Base-by-base conservation (phyloP, 2,113 vertebrate genomes). In the Callaeas wilsoni region DNA sequence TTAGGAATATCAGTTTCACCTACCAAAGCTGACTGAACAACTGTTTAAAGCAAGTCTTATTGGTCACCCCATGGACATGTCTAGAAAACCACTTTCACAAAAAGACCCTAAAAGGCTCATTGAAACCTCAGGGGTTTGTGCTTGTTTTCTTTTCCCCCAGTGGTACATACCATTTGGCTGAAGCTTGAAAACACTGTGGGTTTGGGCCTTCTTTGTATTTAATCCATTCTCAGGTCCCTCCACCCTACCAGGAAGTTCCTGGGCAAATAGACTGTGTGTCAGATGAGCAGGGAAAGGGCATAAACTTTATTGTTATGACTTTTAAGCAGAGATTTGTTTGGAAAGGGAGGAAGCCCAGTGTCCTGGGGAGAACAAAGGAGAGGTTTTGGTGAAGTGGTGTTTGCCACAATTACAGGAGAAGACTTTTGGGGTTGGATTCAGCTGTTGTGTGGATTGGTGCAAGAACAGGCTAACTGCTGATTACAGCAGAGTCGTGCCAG, bases 401-500 rank as follows among this genome's bases (percentile, higher is more conserved):
- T 96, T 88, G 41, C 82, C 92, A 90, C 41, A 96, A 92, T 93
- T 84, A 79, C 53, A 87, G 53, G 27, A 73, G 16, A 35, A 74
- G 46, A 64, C 1, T 64, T 85, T 30, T 37, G 47, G n/a, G 68
- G 30, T 27, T 83, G 57, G 62, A 35, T 90, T 75, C 64, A 63
- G 53, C 65, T 89, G 57, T 79, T 71, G 60, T 56, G 32, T 89
- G 52, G 49, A 75, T 25, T 57, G 41, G 33, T 79, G 37, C 80
- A 76, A 93, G 25, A 39, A 77, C 16, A 83, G 63, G 60, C 68
- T 74, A 62, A 41, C 25, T 60, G 41, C 71, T 90, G 75, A 93
- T 96, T 86, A 71, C 65, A 75, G 68, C 30, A 13, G 63, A 89
- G 32, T 57, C 3, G 0, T 29, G 78, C 64, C 93, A 95, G 88